Base-by-base conservation (phyloP, 2,113 vertebrate species). In the Pipra filicauda region DNA sequence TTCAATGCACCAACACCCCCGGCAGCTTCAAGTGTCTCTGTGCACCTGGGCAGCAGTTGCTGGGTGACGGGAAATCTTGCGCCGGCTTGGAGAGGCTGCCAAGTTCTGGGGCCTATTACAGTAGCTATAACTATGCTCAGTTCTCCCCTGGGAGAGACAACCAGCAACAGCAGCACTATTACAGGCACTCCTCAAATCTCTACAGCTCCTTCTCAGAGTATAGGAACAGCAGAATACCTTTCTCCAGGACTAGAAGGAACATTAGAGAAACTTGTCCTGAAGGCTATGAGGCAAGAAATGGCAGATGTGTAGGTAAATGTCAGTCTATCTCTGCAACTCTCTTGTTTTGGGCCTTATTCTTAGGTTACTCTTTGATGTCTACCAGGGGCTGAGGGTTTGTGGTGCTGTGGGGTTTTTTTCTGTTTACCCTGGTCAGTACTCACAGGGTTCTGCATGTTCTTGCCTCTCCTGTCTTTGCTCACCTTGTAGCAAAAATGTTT, bases 21-120 rank as follows among this genome's bases (percentile, higher is more conserved):
- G 99, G 99, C 98, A 99, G 99, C 99, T 99, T 98, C 99, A 98
- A 98, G 98, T 99, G 99, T 98, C 58, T 98, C 94, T 99, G 99
- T 98, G 99, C 98, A 7, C 96, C 98, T 51, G 99, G 99, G 88
- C 99, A 98, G 95, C 98, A 98, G 82, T 98, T 99, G 96, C 98
- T 99, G 97, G 99, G 99, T 62, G 99, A 99, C 74, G 99, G 99
- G 96, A 99, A 99, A 96, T 99, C 99, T 97, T 99, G 99, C 91
- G 99, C 99, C 28, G 99, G 99, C 97, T 96, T 99, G 98, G 99
- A 99, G 98, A 98, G 98, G 96, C 98, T 99, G 96, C 98, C 99
- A 89, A 97, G 96, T 97, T 98, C 98, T 55, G 98, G 98, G 90
- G 97, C 97, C 97, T 98, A 97, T 91, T 98, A 97, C 74, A 98